Evolutionary conservation across 92 coral and sea anemone genomes (phyloP).

Genomic region (Zoanthus solanderi): DNA sequence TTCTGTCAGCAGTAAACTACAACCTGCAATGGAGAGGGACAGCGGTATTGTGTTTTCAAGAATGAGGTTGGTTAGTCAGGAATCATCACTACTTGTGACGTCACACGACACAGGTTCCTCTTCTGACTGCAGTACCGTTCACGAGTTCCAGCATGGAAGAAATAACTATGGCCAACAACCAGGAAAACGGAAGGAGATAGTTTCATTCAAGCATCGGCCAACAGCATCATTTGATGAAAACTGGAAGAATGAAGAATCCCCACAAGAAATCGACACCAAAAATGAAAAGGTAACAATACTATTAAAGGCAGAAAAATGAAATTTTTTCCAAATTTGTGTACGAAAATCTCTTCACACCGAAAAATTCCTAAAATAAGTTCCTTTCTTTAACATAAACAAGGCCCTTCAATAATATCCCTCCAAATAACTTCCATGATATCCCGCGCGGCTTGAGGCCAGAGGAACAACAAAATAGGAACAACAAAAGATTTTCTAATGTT

Average conservation of each 20-base stretch:
- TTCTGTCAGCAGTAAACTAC: neutral
- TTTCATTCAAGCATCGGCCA: neutral
- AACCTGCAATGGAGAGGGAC: conserved; percentile 5
- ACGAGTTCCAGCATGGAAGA: neutral
- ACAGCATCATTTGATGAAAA: neutral
- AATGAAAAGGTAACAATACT: neutral
- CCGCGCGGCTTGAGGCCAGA: no score
- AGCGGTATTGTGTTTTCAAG: conserved; percentile 34
- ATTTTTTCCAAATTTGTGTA: neutral
- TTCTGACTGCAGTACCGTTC: neutral
- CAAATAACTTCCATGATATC: no score
- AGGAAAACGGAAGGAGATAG: neutral
- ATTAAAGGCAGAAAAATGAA: neutral
- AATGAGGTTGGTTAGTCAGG: neutral
- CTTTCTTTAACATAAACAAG: no score
- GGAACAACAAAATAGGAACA: no score
- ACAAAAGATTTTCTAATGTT: no score
- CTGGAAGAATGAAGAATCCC: neutral
- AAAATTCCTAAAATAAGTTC: no score
- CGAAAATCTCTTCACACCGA: no score
- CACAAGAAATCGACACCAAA: neutral
- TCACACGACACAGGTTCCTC: conserved; percentile 25
- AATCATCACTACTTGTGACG: conserved; percentile 14
- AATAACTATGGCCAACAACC: neutral
- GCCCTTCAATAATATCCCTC: no score